Conservation (phyloP, 2,888 invertebrate genomes). For the Zonitis immaculata region DNA sequence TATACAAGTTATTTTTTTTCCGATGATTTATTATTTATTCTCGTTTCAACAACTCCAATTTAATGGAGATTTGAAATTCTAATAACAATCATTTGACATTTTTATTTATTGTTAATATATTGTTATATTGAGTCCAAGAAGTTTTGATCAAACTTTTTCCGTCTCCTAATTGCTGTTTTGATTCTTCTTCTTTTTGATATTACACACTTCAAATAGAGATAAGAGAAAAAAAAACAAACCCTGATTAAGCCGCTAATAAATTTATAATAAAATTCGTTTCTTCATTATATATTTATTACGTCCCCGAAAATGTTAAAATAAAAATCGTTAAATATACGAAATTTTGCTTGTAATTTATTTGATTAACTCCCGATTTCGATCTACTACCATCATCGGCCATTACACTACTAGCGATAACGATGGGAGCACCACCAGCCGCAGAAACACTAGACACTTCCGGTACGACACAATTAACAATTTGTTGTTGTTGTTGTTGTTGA, state of each 20-base stretch:
- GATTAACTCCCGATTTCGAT: constrained; percentile 30
- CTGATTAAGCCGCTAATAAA: constrained; percentile 7
- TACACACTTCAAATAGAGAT: too few relatives aligned
- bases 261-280: neutral
- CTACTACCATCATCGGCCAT: constrained; percentile 58
- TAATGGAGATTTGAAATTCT: neutral
- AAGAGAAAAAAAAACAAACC: neutral
- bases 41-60: too few relatives aligned
- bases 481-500: constrained; percentile 44
- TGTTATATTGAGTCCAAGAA: neutral
- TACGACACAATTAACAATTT: constrained; percentile 52
- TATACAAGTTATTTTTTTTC: too few relatives aligned
- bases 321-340: neutral
- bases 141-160: too few relatives aligned
- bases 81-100: neutral
- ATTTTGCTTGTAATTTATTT: too few relatives aligned
- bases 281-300: constrained; percentile 32
- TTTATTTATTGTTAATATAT: neutral
- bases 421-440: constrained; percentile 52
- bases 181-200: too few relatives aligned
- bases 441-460: constrained; percentile 51
- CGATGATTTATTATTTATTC: too few relatives aligned
- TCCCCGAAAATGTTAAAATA: constrained; percentile 29
- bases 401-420: constrained; percentile 63
- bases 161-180: neutral